Evolutionary conservation across 2,113 vertebrate species (phyloP).

Genomic region (Ptilorrhoa leucosticta): DNA sequence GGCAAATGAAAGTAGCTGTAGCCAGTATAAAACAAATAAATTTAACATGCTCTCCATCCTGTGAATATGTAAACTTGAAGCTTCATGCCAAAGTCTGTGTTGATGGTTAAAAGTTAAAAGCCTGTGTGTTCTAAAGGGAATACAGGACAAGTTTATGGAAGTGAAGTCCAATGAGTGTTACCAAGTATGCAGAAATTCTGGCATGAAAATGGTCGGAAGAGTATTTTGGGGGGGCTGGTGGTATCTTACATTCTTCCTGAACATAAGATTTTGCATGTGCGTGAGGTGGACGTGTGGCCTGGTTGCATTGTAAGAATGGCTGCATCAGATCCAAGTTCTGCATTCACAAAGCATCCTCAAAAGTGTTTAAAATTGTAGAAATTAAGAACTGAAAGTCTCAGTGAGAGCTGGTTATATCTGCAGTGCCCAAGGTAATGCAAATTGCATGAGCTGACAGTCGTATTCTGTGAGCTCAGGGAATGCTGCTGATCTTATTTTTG

Average conservation of each 20-base stretch:
- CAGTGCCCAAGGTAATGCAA: not conserved
- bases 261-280: not conserved
- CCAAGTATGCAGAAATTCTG: not conserved
- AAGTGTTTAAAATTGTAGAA: not conserved
- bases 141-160: not conserved
- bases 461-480: not conserved
- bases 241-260: not conserved
- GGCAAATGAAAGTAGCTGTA: not conserved
- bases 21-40: not conserved
- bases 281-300: not conserved
- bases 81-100: not conserved
- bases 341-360: not conserved
- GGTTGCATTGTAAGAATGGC: not conserved
- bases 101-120: not conserved
- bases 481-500: not conserved
- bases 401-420: not conserved
- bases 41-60: rapidly evolving
- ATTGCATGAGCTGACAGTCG: not conserved
- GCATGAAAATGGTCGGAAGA: not conserved
- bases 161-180: not conserved
- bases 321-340: rapidly evolving
- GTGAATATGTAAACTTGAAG: not conserved
- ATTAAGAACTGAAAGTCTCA: not conserved
- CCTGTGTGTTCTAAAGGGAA: not conserved
- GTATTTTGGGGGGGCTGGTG: not conserved